Base-by-base conservation (phyloP, 2,113 vertebrate species). In the Psilopsiagon aymara region DNA sequence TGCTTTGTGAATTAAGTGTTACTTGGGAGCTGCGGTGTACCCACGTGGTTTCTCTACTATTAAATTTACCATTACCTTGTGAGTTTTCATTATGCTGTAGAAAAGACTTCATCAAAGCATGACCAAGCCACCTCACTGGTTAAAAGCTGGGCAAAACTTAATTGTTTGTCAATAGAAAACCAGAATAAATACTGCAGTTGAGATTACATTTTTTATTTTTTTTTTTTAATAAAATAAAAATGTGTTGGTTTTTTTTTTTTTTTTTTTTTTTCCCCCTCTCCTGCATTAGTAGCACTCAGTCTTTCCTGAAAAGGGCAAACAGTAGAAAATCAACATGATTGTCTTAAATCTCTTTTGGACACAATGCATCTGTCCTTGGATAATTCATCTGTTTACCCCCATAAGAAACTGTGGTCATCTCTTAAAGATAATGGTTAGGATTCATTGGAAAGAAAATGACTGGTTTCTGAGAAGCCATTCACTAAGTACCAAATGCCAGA, bases 341-440 rank as follows among this genome's bases (percentile, higher is more conserved):
- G 31, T 85, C 80, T 93, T 71, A 86, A 80, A 86, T 51, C 39
- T 93, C 59, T 86, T 80, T 69, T 29, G 46, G 31, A 77, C 35
- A 52, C 55, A 47, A 74, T 79, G 37, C 41, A 27, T 91, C 41
- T 92, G 25, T 53, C 47, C n/a, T 73, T 69, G 43, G 53, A 95
- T 88, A 95, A 92, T 95, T 95, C 44, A 90, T 86, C 79, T 87
- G 69, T 88, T 96, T 94, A 87, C 15, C 37, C 80, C 68, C 68
- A 53, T 67, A 74, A 94, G 70, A 90, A 96, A 92, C 73, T 86
- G 55, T 73, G 82, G 76, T 92, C 85, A 94, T 68, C 41, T 46
- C 69, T 81, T 95, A 67, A 94, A 90, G 47, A 57, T 59, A 84
- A 41, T 52, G 43, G n/a, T 69, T 33, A 63, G 33, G 6, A 35